Base-by-base conservation (phyloP, 2,888 invertebrate species). In the Eilema griseolum region DNA sequence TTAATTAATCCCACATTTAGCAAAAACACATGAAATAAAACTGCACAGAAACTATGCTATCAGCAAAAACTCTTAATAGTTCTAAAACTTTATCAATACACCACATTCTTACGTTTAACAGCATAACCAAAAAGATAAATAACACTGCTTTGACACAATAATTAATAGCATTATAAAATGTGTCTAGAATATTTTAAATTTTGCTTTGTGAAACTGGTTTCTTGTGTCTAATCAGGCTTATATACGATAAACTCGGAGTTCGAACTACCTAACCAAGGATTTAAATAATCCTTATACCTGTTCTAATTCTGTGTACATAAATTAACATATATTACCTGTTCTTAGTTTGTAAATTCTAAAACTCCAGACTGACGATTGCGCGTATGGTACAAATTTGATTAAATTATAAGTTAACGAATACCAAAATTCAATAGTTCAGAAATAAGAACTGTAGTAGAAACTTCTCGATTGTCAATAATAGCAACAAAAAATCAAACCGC, bases 401-500 rank as follows among this genome's bases (percentile, higher is more conserved):
- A 24, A 1, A n/a, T 61, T n/a, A 33, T 14, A 33, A 61, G 4
- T 61, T 20, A 3, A 23, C 61, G 12, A n/a, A 31, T 61, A 61
- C 1, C 41, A 41, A 61, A n/a, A 61, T 61, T 61, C 23, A 61
- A 61, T 23, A 33, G 33, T n/a, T 61, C 23, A 61, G 41, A 16
- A 41, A 16, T 46, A 20, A 63, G 20, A 16, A 26, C 24, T 41
- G 24, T 67, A 37, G 46, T 37, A 33, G 20, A 64, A 60, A 16
- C 46, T 23, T 24, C 20, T 24, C 24, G 11, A 41, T 28, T 24
- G 16, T 41, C 41, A 56, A 24, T 56, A 24, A 46, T 67, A 26
- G 11, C 23, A 62, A 24, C 52, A 71, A 60, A 65, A 57, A 60
- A 66, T 57, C 61, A 61, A 56, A 61, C 20, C 57, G 16, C 41